Percentiles rank a stretch among this genome's conserved stretches.
phyloP scores from a whole-genome alignment of 2,113 vertebrate genomes.

The Formicarius rufipectus region DNA sequence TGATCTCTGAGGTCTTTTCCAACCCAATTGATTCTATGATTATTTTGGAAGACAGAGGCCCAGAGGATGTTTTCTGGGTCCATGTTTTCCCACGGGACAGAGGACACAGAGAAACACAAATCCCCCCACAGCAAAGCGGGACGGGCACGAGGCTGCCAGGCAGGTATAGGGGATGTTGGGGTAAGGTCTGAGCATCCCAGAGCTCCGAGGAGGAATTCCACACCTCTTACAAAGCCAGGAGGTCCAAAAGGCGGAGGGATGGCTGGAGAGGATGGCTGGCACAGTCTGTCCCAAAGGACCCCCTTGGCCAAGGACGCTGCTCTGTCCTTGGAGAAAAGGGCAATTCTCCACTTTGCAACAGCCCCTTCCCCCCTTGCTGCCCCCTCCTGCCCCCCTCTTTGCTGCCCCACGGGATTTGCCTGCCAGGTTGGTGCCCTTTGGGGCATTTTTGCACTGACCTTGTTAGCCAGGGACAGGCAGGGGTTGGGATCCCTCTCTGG shows the following conservation, averaged over 20 bases:
- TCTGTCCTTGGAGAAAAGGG: too few relatives aligned
- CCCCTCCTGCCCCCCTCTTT: not conserved
- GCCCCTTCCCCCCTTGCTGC: not conserved
- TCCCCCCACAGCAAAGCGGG: not conserved
- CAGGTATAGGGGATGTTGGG: not conserved
- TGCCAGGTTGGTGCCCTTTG: not conserved
- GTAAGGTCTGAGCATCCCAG: not conserved
- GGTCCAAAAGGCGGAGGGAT: not conserved
- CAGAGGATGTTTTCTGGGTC: not conserved
- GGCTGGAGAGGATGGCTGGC: not conserved
- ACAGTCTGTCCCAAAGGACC: not conserved
- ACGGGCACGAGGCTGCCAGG: not conserved
- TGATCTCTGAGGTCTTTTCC: too few relatives aligned
- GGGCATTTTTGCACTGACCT: constrained; percentile 75
- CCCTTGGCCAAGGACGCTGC: not conserved
- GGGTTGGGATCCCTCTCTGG: constrained; percentile 84
- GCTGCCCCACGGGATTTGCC: not conserved
- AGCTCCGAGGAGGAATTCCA: not conserved
- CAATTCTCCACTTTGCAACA: not conserved
- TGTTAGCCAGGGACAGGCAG: constrained; percentile 89
- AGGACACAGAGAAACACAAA: not conserved
- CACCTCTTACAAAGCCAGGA: not conserved
- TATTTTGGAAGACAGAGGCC: not conserved
- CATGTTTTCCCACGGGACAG: not conserved
- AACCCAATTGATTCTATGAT: too few relatives aligned